phyloP scores from a whole-genome alignment of 2,888 invertebrate genomes.

The Polyploca ridens region DNA sequence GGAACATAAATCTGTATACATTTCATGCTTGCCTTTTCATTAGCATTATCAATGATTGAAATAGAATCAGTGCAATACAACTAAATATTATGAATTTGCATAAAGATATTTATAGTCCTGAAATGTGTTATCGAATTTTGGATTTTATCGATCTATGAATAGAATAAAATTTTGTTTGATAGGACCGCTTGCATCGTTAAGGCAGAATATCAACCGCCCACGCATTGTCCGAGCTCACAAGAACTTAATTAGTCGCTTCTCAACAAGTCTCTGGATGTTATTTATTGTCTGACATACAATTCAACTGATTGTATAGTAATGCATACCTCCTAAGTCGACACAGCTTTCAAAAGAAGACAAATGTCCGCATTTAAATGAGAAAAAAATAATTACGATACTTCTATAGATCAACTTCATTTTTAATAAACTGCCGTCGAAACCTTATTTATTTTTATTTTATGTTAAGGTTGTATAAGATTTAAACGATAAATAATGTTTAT shows the following conservation, averaged over 20 bases:
- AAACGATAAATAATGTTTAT: slow-evolving; percentile 2
- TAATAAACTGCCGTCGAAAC: slow-evolving; percentile 24
- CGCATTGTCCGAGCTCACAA: slow-evolving; percentile 66
- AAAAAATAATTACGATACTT: slow-evolving; percentile 37
- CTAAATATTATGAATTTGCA: slow-evolving; percentile 67
- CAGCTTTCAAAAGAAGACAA: slow-evolving; percentile 54
- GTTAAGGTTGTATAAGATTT: background rate
- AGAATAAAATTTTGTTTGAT: slow-evolving; percentile 32
- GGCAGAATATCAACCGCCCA: slow-evolving; percentile 61
- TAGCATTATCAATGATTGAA: slow-evolving; percentile 75
- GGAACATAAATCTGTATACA: slow-evolving; percentile 24
- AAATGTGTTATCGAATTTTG: slow-evolving; percentile 27
- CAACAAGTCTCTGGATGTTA: slow-evolving; percentile 67
- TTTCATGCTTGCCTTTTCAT: slow-evolving; percentile 57
- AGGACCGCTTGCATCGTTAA: slow-evolving; percentile 53
- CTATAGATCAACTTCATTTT: slow-evolving; percentile 27
- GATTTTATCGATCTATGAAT: slow-evolving; percentile 38
- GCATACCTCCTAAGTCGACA: slow-evolving; percentile 60
- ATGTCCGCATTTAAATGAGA: slow-evolving; percentile 34
- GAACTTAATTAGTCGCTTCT: slow-evolving; percentile 80
- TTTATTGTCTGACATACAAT: slow-evolving; percentile 74
- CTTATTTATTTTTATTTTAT: slow-evolving; percentile 25
- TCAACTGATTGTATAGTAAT: slow-evolving; percentile 63
- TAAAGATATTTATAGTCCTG: slow-evolving; percentile 48
- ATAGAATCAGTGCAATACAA: slow-evolving; percentile 54